Base-by-base conservation (phyloP, 2,113 vertebrate genomes). In the Alethe castanea region DNA sequence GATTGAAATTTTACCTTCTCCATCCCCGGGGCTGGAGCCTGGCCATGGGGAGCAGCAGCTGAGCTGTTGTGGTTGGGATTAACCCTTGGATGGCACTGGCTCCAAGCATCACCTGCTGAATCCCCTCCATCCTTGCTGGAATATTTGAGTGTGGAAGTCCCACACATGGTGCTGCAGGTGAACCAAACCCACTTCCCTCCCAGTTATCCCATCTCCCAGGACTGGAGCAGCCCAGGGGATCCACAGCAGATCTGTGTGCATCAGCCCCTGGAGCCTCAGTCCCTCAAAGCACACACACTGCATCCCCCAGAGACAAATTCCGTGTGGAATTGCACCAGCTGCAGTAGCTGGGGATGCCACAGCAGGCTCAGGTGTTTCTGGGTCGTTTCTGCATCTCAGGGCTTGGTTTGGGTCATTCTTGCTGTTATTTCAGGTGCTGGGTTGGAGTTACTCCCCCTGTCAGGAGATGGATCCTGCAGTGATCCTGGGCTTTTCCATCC, bases 121-220 rank as follows among this genome's bases (percentile, higher is more conserved):
- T 38, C 38, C 38, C 16, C 14, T n/a, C 29, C 23, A 1, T 17
- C 56, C 12, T 45, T 62, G 56, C 73, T 6, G 3, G 14, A 25
- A 24, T 4, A 4, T 14, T 14, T 4, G 36, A 31, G 48, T 10
- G 1, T 4, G 20, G 9, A 6, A 77, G 44, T 38, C 31, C 38
- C 24, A 3, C 83, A 2, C 12, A 0, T 5, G 2, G 66, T 6
- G 5, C 62, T 26, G 47, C 31, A 12, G 2, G 28, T 8, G 16
- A 19, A 31, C 23, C 44, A 26, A 71, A 67, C 12, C 42, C 11
- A 0, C 18, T 50, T 23, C 38, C 35, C 33, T 80, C 44, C 53
- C 57, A 24, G 2, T 67, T 36, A n/a, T 33, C 48, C 8, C 57
- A 5, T 35, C 17, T 8, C 40, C 60, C 29, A 8, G 72, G 26